These are phyloP conservation scores for Troides helena DNA, from an alignment of 2,888 invertebrate species.

Conservation along the genomic window DNA sequence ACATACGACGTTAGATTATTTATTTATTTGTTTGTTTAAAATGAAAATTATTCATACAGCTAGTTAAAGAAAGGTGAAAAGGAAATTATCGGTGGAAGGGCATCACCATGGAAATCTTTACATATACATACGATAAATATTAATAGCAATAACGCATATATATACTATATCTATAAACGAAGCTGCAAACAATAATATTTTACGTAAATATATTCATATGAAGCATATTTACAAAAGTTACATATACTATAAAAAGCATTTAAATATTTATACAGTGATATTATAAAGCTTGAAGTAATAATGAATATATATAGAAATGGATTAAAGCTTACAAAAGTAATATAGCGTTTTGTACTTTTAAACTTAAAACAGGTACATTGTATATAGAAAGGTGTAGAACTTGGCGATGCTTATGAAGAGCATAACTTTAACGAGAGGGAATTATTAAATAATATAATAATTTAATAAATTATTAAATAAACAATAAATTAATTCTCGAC, in stretches of 20 bases:
- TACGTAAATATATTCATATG: slow-evolving; percentile 66
- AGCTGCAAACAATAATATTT: slow-evolving; percentile 68
- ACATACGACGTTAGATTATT: neutral
- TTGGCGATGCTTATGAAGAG: slow-evolving; percentile 28
- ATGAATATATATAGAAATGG: slow-evolving; percentile 36
- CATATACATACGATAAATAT: slow-evolving; percentile 31
- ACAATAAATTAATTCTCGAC: slow-evolving; percentile 63
- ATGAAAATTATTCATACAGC: slow-evolving; percentile 52
- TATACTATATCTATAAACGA: slow-evolving; percentile 36
- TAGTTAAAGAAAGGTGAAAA: slow-evolving; percentile 40
- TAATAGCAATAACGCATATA: slow-evolving; percentile 32
- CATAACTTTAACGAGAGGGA: slow-evolving; percentile 36
- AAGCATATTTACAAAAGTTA: slow-evolving; percentile 74
- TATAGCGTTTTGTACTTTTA: slow-evolving; percentile 59
- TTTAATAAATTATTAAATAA: slow-evolving; percentile 70
- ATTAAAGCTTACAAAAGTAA: slow-evolving; percentile 60
- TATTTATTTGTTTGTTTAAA: slow-evolving; percentile 44
- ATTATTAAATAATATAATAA: slow-evolving; percentile 43
- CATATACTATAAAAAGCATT: slow-evolving; percentile 29
- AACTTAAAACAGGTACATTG: slow-evolving; percentile 58
- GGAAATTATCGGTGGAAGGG: slow-evolving; percentile 43
- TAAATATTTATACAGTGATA: neutral
- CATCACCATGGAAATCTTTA: slow-evolving; percentile 42
- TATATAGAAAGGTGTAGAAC: slow-evolving; percentile 35
- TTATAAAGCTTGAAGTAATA: too few relatives aligned